A percentile compares a stretch with the other conserved stretches of the same genome.
Conservation (phyloP, 2,888 invertebrate genomes). For the Drosophila acutilabella region DNA sequence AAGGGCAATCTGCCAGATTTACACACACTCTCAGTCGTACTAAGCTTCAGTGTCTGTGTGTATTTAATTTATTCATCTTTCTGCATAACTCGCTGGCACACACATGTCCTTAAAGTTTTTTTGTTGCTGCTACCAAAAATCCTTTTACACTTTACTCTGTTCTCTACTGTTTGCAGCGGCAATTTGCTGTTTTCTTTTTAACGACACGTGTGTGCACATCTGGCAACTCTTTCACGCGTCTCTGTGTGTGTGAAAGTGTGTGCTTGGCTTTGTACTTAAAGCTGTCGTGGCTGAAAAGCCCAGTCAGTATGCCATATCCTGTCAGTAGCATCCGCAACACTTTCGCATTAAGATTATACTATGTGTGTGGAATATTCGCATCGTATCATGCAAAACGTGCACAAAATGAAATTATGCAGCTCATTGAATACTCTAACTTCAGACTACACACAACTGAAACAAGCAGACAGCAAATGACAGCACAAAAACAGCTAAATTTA, state of each 20-base stretch:
- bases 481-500: no score
- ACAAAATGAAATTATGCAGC: conserved; percentile 31
- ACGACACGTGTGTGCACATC: conserved; percentile 74
- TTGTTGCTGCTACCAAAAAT: conserved; percentile 42
- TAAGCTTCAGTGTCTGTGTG: neutral
- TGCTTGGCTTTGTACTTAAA: conserved; percentile 69
- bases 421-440: conserved; percentile 33
- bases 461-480: no score
- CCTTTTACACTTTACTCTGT: conserved; percentile 42
- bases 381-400: conserved; percentile 31
- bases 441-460: no score
- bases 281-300: conserved; percentile 53
- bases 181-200: conserved; percentile 50
- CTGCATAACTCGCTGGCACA: conserved; percentile 53
- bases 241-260: neutral
- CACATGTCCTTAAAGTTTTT: conserved; percentile 54
- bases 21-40: conserved; percentile 18
- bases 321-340: conserved; percentile 64
- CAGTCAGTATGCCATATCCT: conserved; percentile 66
- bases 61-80: conserved; percentile 69
- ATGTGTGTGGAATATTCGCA: neutral
- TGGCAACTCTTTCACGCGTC: conserved; percentile 56
- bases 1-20: conserved; percentile 69
- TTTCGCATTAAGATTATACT: conserved; percentile 48
- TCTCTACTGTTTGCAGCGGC: conserved; percentile 24